Evolutionary conservation across 2,113 vertebrate genomes (phyloP).

Genomic region (Actenoides lindsayi): DNA sequence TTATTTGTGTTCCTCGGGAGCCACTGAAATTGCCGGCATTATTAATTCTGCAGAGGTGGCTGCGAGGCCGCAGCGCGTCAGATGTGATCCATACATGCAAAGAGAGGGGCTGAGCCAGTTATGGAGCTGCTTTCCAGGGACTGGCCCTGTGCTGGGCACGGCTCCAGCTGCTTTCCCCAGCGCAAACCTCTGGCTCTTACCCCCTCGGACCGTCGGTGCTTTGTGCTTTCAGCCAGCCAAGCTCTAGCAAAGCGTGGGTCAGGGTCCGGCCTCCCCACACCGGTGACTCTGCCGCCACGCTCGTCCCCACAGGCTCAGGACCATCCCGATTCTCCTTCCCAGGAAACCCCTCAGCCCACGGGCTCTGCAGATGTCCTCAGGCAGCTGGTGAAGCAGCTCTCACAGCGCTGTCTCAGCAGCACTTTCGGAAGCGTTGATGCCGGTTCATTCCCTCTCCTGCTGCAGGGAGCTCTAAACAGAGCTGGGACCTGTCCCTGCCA

Average conservation of each 20-base stretch:
- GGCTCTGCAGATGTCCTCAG: neutral
- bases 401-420: neutral
- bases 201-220: accelerated
- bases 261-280: accelerated
- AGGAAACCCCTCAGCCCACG: neutral
- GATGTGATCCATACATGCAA: neutral
- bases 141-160: too few species aligned
- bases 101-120: neutral
- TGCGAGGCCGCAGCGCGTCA: neutral
- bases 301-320: neutral
- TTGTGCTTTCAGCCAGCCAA: neutral
- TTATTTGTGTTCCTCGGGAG: neutral
- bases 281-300: accelerated
- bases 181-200: neutral
- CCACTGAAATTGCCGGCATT: neutral
- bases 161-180: neutral
- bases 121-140: neutral
- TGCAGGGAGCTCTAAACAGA: neutral
- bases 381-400: neutral
- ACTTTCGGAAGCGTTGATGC: neutral
- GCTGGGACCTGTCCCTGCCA: neutral
- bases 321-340: neutral
- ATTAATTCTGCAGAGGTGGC: neutral
- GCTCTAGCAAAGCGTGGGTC: neutral
- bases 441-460: neutral